These are phyloP conservation scores for Lasioglossum albipes DNA, from an alignment of 1,140 invertebrate genomes.

Conservation along the genomic window DNA sequence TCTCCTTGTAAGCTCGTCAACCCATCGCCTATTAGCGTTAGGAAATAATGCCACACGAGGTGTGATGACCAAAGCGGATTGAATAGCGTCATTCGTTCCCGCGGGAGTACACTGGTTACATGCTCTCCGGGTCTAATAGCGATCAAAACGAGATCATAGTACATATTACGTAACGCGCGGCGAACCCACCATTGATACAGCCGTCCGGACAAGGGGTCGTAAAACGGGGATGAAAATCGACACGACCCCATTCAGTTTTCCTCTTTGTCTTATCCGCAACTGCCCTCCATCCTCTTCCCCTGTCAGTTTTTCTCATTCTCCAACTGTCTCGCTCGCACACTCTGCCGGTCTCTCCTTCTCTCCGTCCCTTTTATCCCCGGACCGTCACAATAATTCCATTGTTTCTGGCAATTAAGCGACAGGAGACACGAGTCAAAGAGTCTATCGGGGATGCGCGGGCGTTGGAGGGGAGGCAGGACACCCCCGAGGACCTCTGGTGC, in stretches of 20 bases:
- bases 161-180: constrained; percentile 23
- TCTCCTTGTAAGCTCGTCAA: too few species aligned
- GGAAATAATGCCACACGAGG: not conserved
- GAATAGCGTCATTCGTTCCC: not conserved
- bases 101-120: constrained; percentile 9
- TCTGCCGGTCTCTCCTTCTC: too few species aligned
- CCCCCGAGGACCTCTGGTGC: constrained; percentile 28
- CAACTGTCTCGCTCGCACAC: too few species aligned
- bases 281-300: not conserved
- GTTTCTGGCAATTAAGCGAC: constrained; percentile 62
- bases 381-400: constrained; percentile 59
- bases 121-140: not conserved
- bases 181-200: constrained; percentile 13
- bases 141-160: constrained; percentile 22
- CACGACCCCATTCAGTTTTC: constrained; percentile 17
- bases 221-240: constrained; percentile 33
- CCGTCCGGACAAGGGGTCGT: not conserved
- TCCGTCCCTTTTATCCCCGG: constrained; percentile 14
- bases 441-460: too few species aligned
- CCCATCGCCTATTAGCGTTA: too few species aligned
- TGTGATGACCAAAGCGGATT: not conserved
- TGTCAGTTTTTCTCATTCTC: not conserved
- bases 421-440: constrained; percentile 24
- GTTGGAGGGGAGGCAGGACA: not conserved
- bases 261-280: not conserved